These are phyloP conservation scores for Stenodera caucasica DNA, from an alignment of 2,888 invertebrate genomes.

Conservation along the genomic window DNA sequence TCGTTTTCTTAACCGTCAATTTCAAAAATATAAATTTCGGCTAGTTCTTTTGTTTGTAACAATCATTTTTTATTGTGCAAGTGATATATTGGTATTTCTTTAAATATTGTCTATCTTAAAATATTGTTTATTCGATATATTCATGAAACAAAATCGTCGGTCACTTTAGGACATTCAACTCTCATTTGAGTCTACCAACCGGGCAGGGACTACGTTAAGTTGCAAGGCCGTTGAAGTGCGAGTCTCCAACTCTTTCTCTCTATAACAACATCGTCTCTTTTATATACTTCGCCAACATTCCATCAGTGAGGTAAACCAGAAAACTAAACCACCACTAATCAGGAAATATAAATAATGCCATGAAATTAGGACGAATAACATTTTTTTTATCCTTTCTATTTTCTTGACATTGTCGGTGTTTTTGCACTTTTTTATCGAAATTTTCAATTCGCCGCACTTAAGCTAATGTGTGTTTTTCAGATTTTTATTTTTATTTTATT, in stretches of 20 bases:
- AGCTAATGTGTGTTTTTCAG: neutral
- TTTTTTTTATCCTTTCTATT: slow-evolving; percentile 4
- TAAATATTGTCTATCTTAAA: slow-evolving; percentile 16
- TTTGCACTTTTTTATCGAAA: neutral
- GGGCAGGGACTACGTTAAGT: slow-evolving; percentile 41
- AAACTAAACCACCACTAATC: slow-evolving; percentile 30
- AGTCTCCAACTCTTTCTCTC: slow-evolving; percentile 26
- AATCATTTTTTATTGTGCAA: neutral
- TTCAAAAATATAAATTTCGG: slow-evolving; percentile 5
- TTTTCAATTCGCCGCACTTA: slow-evolving; percentile 8
- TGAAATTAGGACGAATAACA: slow-evolving; percentile 18
- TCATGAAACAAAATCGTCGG: slow-evolving; percentile 43
- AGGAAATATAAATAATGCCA: slow-evolving; percentile 26
- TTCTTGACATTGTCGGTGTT: neutral
- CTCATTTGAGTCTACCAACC: slow-evolving; percentile 43
- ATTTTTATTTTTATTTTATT: no score
- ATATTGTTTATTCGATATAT: slow-evolving; percentile 33
- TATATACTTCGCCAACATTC: slow-evolving; percentile 29
- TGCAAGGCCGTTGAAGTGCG: slow-evolving; percentile 41
- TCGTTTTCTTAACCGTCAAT: no score
- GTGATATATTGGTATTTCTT: slow-evolving; percentile 5
- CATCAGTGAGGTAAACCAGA: slow-evolving; percentile 30
- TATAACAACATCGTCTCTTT: slow-evolving; percentile 5
- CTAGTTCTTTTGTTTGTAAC: neutral
- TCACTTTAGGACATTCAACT: slow-evolving; percentile 45